phyloP scores from a whole-genome alignment of 2,113 vertebrate species.

The Anser cygnoides region DNA sequence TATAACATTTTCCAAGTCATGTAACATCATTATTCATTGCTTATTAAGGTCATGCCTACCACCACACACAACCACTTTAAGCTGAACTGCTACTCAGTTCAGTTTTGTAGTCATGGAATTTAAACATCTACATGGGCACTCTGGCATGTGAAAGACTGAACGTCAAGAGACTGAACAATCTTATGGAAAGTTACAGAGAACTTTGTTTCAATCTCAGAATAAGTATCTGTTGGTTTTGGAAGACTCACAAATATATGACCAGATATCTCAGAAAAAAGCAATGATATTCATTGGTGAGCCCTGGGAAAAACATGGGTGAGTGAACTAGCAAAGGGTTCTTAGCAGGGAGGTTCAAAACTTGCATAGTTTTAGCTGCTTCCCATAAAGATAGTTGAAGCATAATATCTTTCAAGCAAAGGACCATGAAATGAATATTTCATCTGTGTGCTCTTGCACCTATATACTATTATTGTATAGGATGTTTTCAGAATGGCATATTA shows the following conservation, averaged over 20 bases:
- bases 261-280: background rate
- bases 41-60: background rate
- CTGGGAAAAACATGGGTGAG: background rate
- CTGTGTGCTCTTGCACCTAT: background rate
- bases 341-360: background rate
- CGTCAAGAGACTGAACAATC: background rate
- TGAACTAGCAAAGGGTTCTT: background rate
- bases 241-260: background rate
- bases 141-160: background rate
- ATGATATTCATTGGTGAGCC: background rate
- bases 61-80: background rate
- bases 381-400: background rate
- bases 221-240: background rate
- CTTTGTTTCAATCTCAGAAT: background rate
- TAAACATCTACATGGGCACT: background rate
- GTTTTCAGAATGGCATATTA: background rate
- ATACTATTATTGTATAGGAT: background rate
- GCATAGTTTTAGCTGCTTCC: background rate
- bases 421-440: background rate
- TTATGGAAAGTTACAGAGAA: background rate
- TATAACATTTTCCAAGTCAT: background rate
- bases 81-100: background rate
- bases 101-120: background rate
- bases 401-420: background rate
- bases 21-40: background rate